Evolutionary conservation across 2,113 vertebrate genomes (phyloP).

Genomic region (Trematocara zebra): DNA sequence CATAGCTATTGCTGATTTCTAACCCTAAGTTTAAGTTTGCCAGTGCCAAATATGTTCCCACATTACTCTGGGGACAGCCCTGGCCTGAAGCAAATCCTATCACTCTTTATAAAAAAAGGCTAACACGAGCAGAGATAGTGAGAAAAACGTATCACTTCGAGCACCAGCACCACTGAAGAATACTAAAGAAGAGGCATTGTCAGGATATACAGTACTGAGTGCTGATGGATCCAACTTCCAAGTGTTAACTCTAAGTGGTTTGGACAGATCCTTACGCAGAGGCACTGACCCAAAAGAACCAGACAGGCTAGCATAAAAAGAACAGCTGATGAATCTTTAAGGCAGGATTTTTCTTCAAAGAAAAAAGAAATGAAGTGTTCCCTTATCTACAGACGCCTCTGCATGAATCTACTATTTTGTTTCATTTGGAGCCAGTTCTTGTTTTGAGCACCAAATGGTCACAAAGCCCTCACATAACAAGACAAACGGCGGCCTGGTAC

Average conservation of each 20-base stretch:
- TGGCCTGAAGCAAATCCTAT: not conserved
- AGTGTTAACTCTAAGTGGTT: not conserved
- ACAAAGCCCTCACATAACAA: not conserved
- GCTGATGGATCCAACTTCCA: not conserved
- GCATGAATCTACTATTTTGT: not conserved
- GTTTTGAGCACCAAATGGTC: constrained; percentile 10
- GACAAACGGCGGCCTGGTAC: not conserved
- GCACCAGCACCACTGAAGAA: not conserved
- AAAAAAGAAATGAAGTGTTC: not conserved
- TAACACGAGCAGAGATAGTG: not conserved
- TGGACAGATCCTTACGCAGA: not conserved
- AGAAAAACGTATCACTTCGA: not conserved
- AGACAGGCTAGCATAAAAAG: not conserved
- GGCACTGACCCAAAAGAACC: not conserved
- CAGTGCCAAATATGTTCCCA: constrained; percentile 16
- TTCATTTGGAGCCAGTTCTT: not conserved
- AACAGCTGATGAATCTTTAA: not conserved
- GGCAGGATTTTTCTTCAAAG: not conserved
- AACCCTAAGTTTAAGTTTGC: not conserved
- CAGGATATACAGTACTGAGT: not conserved
- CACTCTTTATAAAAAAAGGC: not conserved
- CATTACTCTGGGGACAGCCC: not conserved
- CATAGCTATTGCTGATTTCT: not conserved
- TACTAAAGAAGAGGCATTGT: not conserved
- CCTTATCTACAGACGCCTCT: not conserved